Evolutionary conservation across 2,888 invertebrate species (phyloP).

Genomic region (Eristalis intricaria): DNA sequence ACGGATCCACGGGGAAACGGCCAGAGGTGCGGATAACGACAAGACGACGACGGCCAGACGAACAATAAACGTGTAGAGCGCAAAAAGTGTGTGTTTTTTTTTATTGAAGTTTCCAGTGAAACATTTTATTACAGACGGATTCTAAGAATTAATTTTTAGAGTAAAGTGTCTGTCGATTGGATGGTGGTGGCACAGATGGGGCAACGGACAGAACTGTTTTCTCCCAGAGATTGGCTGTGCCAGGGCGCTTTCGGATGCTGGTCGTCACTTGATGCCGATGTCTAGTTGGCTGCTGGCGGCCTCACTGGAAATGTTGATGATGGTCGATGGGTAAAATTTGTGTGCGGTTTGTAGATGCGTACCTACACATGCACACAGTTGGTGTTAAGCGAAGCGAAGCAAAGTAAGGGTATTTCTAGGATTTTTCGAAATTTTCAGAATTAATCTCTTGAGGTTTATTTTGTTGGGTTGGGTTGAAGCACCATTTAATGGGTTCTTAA

Average conservation of each 20-base stretch:
- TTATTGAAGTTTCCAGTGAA: conserved; percentile 50
- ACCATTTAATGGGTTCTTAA: neutral
- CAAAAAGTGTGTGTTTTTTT: conserved; percentile 34
- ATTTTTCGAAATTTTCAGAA: neutral
- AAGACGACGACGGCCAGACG: neutral
- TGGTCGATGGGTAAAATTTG: neutral
- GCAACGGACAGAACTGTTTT: neutral
- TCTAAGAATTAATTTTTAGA: conserved; percentile 40
- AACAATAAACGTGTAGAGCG: conserved; percentile 17
- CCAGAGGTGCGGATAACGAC: neutral
- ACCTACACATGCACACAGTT: neutral
- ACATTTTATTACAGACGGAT: conserved; percentile 49
- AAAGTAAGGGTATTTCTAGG: neutral
- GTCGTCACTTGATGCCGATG: neutral
- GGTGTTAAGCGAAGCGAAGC: neutral
- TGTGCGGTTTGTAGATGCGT: neutral
- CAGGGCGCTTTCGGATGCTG: neutral
- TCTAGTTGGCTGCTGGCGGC: neutral
- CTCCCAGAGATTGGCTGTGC: neutral
- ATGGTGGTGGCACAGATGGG: conserved; percentile 21
- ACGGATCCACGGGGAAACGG: neutral
- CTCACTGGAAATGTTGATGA: neutral
- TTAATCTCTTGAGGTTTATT: neutral
- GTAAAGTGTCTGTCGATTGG: conserved; percentile 34
- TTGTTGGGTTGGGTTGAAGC: neutral